Evolutionary conservation across 2,113 vertebrate genomes (phyloP).

Genomic region (Campylomormyrus tamandua): DNA sequence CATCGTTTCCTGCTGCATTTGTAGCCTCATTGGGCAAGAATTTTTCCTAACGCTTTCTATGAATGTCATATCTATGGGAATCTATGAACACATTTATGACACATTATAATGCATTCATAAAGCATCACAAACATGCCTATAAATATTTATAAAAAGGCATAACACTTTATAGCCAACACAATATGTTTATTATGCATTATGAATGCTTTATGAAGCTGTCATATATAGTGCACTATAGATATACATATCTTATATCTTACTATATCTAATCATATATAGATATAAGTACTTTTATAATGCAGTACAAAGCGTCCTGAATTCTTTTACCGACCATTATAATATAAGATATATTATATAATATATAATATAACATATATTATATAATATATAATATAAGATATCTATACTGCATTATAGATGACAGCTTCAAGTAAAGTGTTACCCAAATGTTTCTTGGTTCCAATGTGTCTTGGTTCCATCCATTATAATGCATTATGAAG

Average conservation of each 20-base stretch:
- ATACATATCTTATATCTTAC: too few relatives aligned
- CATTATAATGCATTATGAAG: background rate
- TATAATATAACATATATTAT: too few relatives aligned
- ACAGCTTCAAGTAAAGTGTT: background rate
- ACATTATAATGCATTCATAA: background rate
- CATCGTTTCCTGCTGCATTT: background rate
- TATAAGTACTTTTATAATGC: background rate
- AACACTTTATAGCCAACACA: background rate
- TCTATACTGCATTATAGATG: background rate
- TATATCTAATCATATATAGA: too few relatives aligned
- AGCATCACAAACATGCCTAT: background rate
- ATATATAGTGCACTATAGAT: background rate
- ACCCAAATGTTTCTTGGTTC: too few relatives aligned
- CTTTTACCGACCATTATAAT: background rate
- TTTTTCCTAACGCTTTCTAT: background rate
- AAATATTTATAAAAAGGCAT: background rate
- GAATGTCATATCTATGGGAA: background rate
- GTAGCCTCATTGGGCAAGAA: background rate
- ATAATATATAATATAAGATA: too few relatives aligned
- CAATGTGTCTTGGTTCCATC: too few relatives aligned
- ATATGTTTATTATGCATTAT: background rate
- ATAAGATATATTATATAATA: too few relatives aligned
- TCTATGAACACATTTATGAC: background rate
- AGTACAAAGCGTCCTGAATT: background rate
- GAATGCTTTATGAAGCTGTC: background rate